phyloP scores from a whole-genome alignment of 2,113 vertebrate species.

The Anoura caudifer region DNA sequence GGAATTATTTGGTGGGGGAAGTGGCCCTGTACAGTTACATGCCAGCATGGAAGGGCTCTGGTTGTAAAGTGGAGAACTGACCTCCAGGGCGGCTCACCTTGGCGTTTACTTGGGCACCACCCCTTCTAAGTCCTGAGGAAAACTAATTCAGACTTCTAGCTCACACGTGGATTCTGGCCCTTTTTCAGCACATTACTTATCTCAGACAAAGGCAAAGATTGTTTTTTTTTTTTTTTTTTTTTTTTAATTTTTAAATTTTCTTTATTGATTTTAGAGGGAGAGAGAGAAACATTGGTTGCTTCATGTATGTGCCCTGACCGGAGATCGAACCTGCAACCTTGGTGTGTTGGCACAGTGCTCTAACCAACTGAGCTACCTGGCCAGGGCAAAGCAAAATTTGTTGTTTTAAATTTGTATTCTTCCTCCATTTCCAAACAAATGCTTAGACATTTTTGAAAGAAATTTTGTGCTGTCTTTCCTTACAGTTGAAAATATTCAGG shows the following conservation, averaged over 20 bases:
- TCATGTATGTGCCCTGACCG: too few species aligned
- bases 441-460: neutral
- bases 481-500: conserved; percentile 94
- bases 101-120: neutral
- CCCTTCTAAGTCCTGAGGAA: neutral
- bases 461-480: conserved; percentile 39
- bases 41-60: neutral
- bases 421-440: neutral
- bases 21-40: neutral
- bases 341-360: too few species aligned
- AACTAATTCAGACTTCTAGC: neutral
- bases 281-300: too few species aligned
- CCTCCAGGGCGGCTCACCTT: neutral
- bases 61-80: neutral
- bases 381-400: neutral
- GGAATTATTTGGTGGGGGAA: neutral
- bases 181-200: neutral
- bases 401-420: conserved; percentile 1
- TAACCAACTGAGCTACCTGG: too few species aligned
- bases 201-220: neutral
- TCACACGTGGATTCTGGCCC: neutral
- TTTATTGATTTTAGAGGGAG: too few species aligned
- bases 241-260: too few species aligned
- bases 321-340: too few species aligned
- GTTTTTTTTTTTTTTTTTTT: too few species aligned